Evolutionary conservation across 1,140 invertebrate species (phyloP), one percentile per base, ranked within the genome.

Genomic region (Oscheius sp.): DNA sequence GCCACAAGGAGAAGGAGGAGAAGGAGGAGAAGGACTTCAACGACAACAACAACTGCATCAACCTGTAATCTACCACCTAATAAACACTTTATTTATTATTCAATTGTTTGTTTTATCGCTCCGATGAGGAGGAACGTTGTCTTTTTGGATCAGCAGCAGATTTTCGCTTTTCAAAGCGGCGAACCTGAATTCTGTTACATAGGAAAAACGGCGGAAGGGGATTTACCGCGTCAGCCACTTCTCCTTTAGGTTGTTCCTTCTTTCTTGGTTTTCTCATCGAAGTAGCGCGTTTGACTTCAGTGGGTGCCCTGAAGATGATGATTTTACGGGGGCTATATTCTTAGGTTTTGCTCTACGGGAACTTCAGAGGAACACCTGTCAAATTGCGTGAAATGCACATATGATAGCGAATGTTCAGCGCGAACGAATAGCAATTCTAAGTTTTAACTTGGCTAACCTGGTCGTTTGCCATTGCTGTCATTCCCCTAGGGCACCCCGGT

Each of bases 11-110:
- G 49, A 55, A 55, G 23, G 49, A 55, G 23, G 49, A 55, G 23
- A 55, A 55, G 49, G 49, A 55, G 15, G 28, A 20, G 4, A 55
- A 55, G 15, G 49, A 55, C 28, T n/a, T n/a, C n/a, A n/a, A n/a
- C n/a, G n/a, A n/a, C n/a, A n/a, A n/a, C n/a, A 55, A 55, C 23
- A 55, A 55, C 23, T 55, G 49, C 23, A 55, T 55, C 49, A 55
- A 23, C 28, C 7, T 55, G 7, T 55, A 55, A 55, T 23, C 49
- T 23, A 4, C 7, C 28, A 55, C 28, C 28, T 7, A 55, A 55
- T 13, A 55, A 55, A 55, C 49, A 26, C 49, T 55, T 55, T 55
- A n/a, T n/a, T n/a, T n/a, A 55, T 55, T 7, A 7, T 55, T 20
- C 49, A 13, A 23, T 7, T 55, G 7, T n/a, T n/a, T n/a, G n/a